Evolutionary conservation across 2,888 invertebrate genomes (phyloP), one percentile per base, ranked within the genome.

Genomic region (Drosophila picticornis): DNA sequence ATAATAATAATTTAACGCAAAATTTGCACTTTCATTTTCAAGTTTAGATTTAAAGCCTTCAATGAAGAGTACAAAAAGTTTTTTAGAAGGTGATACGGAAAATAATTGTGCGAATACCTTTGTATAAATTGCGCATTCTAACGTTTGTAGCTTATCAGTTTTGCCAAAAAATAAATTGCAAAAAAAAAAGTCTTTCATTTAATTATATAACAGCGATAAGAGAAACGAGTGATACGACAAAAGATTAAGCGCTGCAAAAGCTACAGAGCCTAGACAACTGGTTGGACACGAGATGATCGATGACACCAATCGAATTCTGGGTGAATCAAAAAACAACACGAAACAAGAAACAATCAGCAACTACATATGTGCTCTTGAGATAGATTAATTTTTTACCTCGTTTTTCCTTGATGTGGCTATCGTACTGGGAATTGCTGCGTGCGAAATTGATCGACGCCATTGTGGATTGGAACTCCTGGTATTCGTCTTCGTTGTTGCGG

Each of bases 401-500:
- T 92, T 97, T 97, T 94, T 96, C 95, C 86, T 96, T 96, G 92
- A 97, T 97, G 94, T 97, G 97, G 65, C 96, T 96, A 93, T 97
- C 97, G 94, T 96, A 97, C 93, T 97, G 96, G 90, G 96, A 96
- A 92, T 96, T 96, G 94, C 96, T 97, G 92, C 97, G 95, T 79
- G 96, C 94, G 90, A 95, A 96, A 83, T 96, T 96, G 94, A 96
- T 95, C 91, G 95, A 95, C 53, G 95, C 94, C 76, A 95, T 95
- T 65, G 95, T 94, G 91, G 94, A 94, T 83, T 96, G 96, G 91
- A 97, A 92, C 82, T 92, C 92, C 62, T 92, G 92, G 66, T 88
- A 92, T 83, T 92, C 93, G 81, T 84, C 81, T 64, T 76, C 66
- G 60, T 86, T 88, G 74, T 72, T 75, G 70, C 73, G 82, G 72